Conservation (phyloP, 2,113 vertebrate genomes). For the Perca fluviatilis region DNA sequence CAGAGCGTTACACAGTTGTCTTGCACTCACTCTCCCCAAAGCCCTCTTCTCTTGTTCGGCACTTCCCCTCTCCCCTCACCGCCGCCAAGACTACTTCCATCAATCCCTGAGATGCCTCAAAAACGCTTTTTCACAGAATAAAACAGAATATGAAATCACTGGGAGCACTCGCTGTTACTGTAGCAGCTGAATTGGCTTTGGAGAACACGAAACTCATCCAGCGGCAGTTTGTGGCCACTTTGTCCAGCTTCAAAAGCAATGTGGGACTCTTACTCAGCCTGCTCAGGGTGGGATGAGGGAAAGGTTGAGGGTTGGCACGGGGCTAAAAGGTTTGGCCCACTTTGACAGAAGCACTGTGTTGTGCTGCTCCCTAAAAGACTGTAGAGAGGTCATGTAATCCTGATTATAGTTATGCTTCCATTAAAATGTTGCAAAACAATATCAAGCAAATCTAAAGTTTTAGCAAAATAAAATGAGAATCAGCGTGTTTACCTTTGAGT, state of each 20-base stretch:
- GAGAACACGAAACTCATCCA: constrained; percentile 58
- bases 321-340: constrained; percentile 47
- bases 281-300: constrained; percentile 40
- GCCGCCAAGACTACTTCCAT: constrained; percentile 29
- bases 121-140: constrained; percentile 48
- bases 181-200: constrained; percentile 27
- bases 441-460: neutral
- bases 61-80: constrained; percentile 21
- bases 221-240: constrained; percentile 37
- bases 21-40: constrained; percentile 45
- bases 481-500: neutral
- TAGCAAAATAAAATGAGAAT: constrained; percentile 10
- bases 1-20: constrained; percentile 51
- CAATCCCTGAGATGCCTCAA: constrained; percentile 34
- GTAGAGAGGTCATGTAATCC: constrained; percentile 65
- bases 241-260: constrained; percentile 52
- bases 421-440: neutral
- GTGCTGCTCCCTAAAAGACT: constrained; percentile 65
- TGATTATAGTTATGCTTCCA: constrained; percentile 20
- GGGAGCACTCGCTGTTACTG: constrained; percentile 46
- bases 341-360: constrained; percentile 49
- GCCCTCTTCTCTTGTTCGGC: constrained; percentile 51
- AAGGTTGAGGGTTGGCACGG: constrained; percentile 44
- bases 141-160: constrained; percentile 54
- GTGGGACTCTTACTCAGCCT: constrained; percentile 33